Conservation (phyloP, 2,113 vertebrate species). For the Procavia capensis region DNA sequence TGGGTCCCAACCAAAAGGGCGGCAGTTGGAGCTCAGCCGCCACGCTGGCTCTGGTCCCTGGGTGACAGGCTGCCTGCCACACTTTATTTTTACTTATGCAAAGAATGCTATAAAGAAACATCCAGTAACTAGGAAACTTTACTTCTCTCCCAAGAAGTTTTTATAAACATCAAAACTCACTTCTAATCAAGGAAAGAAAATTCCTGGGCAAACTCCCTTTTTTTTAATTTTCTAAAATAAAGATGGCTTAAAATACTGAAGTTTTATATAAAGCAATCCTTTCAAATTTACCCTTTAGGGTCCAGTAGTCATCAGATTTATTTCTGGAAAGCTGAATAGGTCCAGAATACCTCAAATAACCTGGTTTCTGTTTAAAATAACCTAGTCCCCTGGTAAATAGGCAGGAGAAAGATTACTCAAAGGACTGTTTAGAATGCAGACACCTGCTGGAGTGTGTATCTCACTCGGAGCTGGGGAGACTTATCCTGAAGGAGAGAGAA, state of each 20-base stretch:
- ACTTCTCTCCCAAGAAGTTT: neutral
- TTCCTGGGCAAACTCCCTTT: neutral
- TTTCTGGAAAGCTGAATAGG: conserved; percentile 49
- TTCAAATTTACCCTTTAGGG: neutral
- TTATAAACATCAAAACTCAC: neutral
- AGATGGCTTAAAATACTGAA: neutral
- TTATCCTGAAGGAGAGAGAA: neutral
- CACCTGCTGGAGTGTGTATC: neutral
- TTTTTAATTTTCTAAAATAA: neutral
- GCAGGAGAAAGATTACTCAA: neutral
- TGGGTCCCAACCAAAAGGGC: too few relatives aligned
- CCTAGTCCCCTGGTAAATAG: neutral
- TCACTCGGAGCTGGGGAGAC: neutral
- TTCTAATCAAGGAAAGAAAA: conserved; percentile 26
- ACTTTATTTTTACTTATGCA: neutral
- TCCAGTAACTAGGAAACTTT: neutral
- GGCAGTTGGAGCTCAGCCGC: too few relatives aligned
- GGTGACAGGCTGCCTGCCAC: neutral
- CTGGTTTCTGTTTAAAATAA: conserved; percentile 32
- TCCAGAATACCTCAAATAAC: conserved; percentile 30
- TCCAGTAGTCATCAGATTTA: conserved; percentile 41
- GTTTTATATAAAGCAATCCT: neutral
- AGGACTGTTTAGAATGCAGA: neutral
- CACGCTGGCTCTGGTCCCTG: neutral
- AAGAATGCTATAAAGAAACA: neutral